Evolutionary conservation across 2,888 invertebrate genomes (phyloP), one percentile per base, ranked within the genome.

Genomic region (Brachypterus glaber): DNA sequence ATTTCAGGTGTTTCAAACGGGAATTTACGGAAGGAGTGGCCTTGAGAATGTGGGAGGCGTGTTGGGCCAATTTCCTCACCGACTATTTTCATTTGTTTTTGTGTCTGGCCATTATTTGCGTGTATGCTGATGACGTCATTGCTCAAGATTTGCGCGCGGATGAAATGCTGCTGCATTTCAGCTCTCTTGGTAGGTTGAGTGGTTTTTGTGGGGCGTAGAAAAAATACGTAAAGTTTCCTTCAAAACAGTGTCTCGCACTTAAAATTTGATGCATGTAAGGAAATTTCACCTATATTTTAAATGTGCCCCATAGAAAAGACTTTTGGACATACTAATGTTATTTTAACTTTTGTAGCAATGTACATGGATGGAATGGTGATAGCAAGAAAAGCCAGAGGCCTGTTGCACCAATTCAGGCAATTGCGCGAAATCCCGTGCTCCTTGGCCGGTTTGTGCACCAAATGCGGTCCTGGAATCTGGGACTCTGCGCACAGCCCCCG

Each of bases 61-160:
- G 95, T 67, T 96, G 96, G 96, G 85, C 92, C 1, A 91, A 91
- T 68, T 93, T 91, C 64, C 78, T 92, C 58, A 95, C 95, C 0
- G 90, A 92, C 63, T 92, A 92, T 64, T 96, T 96, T 69, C 93
- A 96, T 60, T 70, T 96, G 55, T 96, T 96, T 67, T 73, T 96
- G 38, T 92, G 92, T 59, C 73, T 92, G 50, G 88, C 95, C 37
- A 92, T 96, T 54, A 82, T 95, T 45, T 84, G 86, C 26, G 87
- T 92, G 17, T 96, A 95, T 60, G 85, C 85, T 2, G 90, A 90
- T 56, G 91, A 91, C 65, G 90, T 95, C 36, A 84, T 93, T 46
- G 86, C 89, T 18, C 93, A 95, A 67, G 82, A 86, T 57, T 71
- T 95, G 32, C 79, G 90, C 50, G 84, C 93, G 4, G 95, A 96